phyloP scores from a whole-genome alignment of 37 sponge, comb jelly and placozoan species.

The Amphimedon queenslandica region DNA sequence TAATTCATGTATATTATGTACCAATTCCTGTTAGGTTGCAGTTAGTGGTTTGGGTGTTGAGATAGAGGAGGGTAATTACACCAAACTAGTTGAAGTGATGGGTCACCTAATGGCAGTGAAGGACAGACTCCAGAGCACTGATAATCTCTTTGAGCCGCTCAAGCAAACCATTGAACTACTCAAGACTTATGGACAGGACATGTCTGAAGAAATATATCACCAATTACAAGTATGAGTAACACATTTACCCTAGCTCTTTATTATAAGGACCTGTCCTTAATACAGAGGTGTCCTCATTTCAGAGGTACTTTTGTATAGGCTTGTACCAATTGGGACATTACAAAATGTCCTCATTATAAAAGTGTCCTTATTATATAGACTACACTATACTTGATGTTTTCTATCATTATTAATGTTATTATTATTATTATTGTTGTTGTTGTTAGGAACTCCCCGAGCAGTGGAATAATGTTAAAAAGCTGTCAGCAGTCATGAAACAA shows the following conservation, averaged over 20 bases:
- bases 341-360: no score
- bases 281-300: no score
- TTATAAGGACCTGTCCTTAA: no score
- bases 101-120: slow-evolving; percentile 84
- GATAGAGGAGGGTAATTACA: slow-evolving; percentile 89
- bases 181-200: slow-evolving; percentile 95
- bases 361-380: no score
- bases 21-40: not conserved
- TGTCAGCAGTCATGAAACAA: slow-evolving; percentile 87
- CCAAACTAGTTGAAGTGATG: slow-evolving; percentile 87
- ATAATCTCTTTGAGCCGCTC: slow-evolving; percentile 96
- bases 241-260: no score
- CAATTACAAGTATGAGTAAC: slow-evolving; percentile 71
- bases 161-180: slow-evolving; percentile 95
- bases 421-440: not conserved
- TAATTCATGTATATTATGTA: no score
- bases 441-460: slow-evolving; percentile 94
- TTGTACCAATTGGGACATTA: no score
- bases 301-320: no score
- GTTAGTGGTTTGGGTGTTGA: not conserved
- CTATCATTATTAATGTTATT: no score
- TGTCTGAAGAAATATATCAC: slow-evolving; percentile 92
- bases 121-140: slow-evolving; percentile 73
- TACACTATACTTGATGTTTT: no score
- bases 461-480: slow-evolving; percentile 94